phyloP scores from a whole-genome alignment of 1,140 invertebrate species.

The Apocrypta bakeri region DNA sequence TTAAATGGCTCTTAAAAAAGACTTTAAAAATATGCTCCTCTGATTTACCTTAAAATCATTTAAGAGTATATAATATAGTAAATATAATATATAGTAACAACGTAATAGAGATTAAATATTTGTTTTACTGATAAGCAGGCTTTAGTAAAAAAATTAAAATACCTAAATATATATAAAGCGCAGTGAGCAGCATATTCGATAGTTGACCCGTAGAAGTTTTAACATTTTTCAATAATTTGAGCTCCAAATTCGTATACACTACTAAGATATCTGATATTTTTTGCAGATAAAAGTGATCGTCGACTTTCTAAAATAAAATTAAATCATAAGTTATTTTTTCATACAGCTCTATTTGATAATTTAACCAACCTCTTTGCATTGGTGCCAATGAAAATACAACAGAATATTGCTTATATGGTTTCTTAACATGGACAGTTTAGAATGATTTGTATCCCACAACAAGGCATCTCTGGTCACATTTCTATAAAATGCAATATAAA shows the following conservation, averaged over 20 bases:
- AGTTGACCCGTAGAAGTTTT: slow-evolving; percentile 54
- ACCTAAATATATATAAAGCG: slow-evolving; percentile 67
- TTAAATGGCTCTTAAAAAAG: slow-evolving; percentile 61
- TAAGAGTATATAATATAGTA: too few relatives aligned
- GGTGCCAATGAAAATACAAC: slow-evolving; percentile 65
- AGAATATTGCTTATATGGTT: slow-evolving; percentile 63
- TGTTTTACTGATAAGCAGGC: too few relatives aligned
- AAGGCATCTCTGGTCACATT: slow-evolving; percentile 58
- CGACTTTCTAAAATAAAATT: slow-evolving; percentile 57
- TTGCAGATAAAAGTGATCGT: slow-evolving; percentile 64
- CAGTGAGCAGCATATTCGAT: slow-evolving; percentile 61
- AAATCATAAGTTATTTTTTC: neutral
- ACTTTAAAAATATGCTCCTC: slow-evolving; percentile 67
- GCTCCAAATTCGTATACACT: slow-evolving; percentile 65
- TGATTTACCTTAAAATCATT: slow-evolving; percentile 65
- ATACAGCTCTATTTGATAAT: neutral
- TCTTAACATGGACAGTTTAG: slow-evolving; percentile 55
- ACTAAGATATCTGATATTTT: slow-evolving; percentile 66
- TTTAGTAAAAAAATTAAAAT: slow-evolving; percentile 50
- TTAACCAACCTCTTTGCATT: slow-evolving; percentile 63
- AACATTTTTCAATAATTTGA: slow-evolving; percentile 56
- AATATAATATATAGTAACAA: slow-evolving; percentile 7
- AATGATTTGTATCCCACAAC: slow-evolving; percentile 46
- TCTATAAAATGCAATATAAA: slow-evolving; percentile 56
- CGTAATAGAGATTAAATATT: too few relatives aligned